A percentile compares a stretch with the other conserved stretches of the same genome.
phyloP scores from a whole-genome alignment of 2,888 invertebrate species.

The Leptarthrus brevirostris region DNA sequence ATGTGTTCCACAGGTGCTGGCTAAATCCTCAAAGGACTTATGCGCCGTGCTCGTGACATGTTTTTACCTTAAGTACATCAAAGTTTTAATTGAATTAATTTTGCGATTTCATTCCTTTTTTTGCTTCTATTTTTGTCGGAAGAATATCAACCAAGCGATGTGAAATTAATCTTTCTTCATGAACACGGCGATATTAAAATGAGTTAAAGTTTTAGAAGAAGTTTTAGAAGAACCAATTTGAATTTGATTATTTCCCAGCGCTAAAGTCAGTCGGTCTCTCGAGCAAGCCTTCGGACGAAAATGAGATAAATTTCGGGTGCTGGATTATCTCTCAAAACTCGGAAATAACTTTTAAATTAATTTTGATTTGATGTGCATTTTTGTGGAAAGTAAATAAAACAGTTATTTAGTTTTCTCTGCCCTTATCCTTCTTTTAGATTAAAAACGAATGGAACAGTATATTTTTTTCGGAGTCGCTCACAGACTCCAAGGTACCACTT shows the following conservation, averaged over 20 bases:
- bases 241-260: constrained; percentile 19
- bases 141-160: background rate
- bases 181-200: constrained; percentile 33
- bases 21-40: background rate
- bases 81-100: constrained; percentile 45
- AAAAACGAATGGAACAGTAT: too few species aligned
- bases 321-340: background rate
- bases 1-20: constrained; percentile 1
- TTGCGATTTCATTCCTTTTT: constrained; percentile 10
- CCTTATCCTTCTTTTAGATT: too few species aligned
- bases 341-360: constrained; percentile 25
- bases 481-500: too few species aligned
- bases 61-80: constrained; percentile 25
- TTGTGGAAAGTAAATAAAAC: too few species aligned
- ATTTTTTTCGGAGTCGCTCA: too few species aligned
- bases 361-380: background rate
- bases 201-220: constrained; percentile 29
- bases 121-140: background rate
- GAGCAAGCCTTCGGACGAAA: background rate
- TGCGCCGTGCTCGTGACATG: constrained; percentile 3
- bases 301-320: constrained; percentile 10
- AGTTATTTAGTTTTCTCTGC: too few species aligned
- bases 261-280: background rate
- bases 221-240: constrained; percentile 29
- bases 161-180: constrained; percentile 36